Conservation (phyloP, 2,888 invertebrate species). For the Phlogophora meticulosa region DNA sequence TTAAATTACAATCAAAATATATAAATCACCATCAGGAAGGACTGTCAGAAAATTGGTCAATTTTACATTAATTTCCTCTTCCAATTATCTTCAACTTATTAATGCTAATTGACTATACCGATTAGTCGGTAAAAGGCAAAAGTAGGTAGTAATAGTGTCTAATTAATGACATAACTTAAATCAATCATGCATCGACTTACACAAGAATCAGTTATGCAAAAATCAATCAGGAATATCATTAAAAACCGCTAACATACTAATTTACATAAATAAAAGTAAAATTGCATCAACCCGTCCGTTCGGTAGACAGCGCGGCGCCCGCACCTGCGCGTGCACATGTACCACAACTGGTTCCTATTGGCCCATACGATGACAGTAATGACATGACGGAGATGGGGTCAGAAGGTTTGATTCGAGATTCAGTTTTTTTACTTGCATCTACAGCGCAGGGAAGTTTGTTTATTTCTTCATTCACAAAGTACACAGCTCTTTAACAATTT, state of each 20-base stretch:
- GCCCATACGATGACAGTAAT: slow-evolving; percentile 53
- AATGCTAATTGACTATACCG: neutral
- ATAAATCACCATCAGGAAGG: neutral
- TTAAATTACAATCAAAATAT: no score
- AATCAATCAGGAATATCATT: slow-evolving; percentile 44
- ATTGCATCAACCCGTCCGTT: slow-evolving; percentile 52
- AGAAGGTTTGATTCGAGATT: slow-evolving; percentile 40
- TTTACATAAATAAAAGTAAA: slow-evolving; percentile 62
- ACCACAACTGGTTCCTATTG: slow-evolving; percentile 67
- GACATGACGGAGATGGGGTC: slow-evolving; percentile 21
- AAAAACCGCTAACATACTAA: slow-evolving; percentile 32
- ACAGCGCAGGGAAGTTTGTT: no score
- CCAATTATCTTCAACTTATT: slow-evolving; percentile 13
- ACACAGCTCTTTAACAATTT: no score
- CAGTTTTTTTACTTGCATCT: neutral
- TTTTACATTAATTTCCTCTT: slow-evolving; percentile 19
- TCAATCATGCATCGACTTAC: slow-evolving; percentile 12
- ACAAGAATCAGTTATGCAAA: slow-evolving; percentile 52
- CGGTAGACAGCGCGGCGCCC: slow-evolving; percentile 82
- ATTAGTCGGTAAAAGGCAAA: neutral
- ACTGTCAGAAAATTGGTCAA: neutral
- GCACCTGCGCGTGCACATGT: slow-evolving; percentile 75
- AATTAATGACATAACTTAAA: slow-evolving; percentile 21
- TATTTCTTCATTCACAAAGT: no score
- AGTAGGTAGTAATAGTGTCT: neutral